Conservation (phyloP, 1,140 invertebrate genomes). For the Drosophila punjabiensis region DNA sequence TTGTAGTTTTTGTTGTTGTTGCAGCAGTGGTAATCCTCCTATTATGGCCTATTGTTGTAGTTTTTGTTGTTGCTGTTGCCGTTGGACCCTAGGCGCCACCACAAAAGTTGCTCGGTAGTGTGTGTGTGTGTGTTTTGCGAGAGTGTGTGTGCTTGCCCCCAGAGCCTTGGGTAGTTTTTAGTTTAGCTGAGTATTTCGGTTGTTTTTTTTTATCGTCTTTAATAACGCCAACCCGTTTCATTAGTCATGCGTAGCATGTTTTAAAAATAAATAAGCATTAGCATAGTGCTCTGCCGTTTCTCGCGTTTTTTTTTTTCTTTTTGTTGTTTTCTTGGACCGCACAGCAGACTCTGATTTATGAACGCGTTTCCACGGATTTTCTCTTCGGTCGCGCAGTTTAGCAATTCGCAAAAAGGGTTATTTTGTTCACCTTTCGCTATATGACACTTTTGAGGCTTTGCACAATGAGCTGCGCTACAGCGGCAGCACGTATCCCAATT, state of each 20-base stretch:
- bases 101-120: constrained; percentile 32
- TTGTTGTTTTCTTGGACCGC: constrained; percentile 15
- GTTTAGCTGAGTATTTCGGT: constrained; percentile 39
- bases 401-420: not conserved
- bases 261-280: constrained; percentile 59
- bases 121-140: constrained; percentile 18
- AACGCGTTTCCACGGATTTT: constrained; percentile 10
- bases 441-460: constrained; percentile 59
- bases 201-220: constrained; percentile 46
- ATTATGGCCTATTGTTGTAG: constrained; percentile 37
- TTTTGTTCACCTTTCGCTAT: constrained; percentile 2
- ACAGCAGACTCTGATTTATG: constrained; percentile 24
- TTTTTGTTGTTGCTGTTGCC: not conserved
- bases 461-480: constrained; percentile 27
- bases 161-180: constrained; percentile 40
- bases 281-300: constrained; percentile 19
- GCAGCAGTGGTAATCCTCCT: constrained; percentile 26
- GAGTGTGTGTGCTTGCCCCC: constrained; percentile 3
- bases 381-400: not conserved
- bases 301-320: not conserved
- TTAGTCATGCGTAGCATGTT: constrained; percentile 73
- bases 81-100: constrained; percentile 46
- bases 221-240: constrained; percentile 58
- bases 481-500: constrained; percentile 25
- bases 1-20: constrained; percentile 11